A percentile compares a stretch with the other conserved stretches of the same genome.
Conservation (phyloP, 2,888 invertebrate genomes). For the Pteria penguin region DNA sequence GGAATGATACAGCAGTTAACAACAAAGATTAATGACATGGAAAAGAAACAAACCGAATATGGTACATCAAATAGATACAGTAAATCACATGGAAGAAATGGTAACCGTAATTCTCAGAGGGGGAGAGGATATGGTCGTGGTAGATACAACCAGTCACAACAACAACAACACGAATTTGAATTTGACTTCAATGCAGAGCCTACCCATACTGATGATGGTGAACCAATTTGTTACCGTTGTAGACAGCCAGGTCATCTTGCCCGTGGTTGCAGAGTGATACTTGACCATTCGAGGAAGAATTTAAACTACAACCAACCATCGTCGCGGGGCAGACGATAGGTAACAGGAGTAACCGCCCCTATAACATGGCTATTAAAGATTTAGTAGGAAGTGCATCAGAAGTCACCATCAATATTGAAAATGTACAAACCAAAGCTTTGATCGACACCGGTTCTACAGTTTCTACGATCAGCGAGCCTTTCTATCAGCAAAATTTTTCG, state of each 20-base stretch:
- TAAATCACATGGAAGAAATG: background rate
- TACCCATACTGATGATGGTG: background rate
- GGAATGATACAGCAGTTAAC: slow-evolving; percentile 3
- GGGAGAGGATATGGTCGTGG: too few species aligned
- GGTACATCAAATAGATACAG: background rate
- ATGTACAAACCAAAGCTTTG: background rate
- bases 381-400: background rate
- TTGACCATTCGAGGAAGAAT: background rate
- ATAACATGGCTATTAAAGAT: background rate
- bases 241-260: background rate
- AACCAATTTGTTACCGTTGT: background rate
- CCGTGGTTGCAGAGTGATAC: background rate
- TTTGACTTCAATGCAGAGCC: background rate
- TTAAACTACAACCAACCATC: background rate
- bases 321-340: background rate
- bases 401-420: background rate
- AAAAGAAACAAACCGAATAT: background rate
- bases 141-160: background rate
- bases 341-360: background rate
- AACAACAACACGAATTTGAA: background rate
- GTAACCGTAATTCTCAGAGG: background rate
- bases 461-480: background rate
- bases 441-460: background rate
- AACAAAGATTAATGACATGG: background rate
- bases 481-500: background rate